These are phyloP conservation scores for Elephantulus edwardii DNA, from an alignment of 2,113 vertebrate species.

Conservation along the genomic window DNA sequence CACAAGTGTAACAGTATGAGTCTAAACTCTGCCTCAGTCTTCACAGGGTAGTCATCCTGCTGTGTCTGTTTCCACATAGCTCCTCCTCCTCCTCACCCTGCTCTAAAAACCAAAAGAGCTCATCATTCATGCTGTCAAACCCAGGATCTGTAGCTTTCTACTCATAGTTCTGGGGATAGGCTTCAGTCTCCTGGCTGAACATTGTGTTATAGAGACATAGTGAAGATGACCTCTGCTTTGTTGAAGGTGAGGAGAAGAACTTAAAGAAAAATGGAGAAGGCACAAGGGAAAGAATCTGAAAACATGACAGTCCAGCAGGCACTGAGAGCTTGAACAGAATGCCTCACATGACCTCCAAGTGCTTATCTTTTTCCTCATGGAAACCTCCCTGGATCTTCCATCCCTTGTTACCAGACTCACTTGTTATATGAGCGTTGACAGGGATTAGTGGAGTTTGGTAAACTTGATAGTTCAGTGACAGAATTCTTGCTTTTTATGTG, in stretches of 20 bases:
- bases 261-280: background rate
- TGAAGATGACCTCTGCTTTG: background rate
- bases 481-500: no score
- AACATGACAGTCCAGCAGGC: accelerated
- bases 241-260: background rate
- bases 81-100: no score
- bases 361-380: background rate
- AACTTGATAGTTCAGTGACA: no score
- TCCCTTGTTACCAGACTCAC: background rate
- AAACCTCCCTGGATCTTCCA: no score
- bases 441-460: background rate
- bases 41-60: no score
- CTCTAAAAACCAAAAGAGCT: no score
- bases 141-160: background rate
- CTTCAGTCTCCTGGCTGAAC: background rate
- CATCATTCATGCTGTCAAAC: no score
- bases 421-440: background rate
- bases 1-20: no score
- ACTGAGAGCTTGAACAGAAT: no score
- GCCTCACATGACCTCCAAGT: background rate
- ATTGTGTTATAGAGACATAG: no score
- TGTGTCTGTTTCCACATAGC: no score
- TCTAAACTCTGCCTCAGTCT: no score
- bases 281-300: accelerated
- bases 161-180: background rate